Evolutionary conservation across 2,888 invertebrate genomes (phyloP).

Genomic region (Sphaerophoria rueppellii): DNA sequence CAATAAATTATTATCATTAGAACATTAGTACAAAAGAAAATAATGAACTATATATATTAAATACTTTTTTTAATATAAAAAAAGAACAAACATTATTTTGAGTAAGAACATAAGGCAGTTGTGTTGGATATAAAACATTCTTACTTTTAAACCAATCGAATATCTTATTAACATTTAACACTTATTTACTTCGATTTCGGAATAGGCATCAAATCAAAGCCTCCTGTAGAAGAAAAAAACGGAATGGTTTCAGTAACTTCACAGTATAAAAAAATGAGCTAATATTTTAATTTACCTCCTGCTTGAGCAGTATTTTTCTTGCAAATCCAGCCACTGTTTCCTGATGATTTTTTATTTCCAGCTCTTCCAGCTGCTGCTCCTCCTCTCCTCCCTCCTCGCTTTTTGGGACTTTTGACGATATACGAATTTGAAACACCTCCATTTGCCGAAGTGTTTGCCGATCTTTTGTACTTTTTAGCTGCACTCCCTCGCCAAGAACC

Average conservation of each 20-base stretch:
- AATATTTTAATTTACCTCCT: slow-evolving; percentile 7
- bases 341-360: slow-evolving; percentile 25
- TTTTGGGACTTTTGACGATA: slow-evolving; percentile 58
- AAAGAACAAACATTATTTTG: no score
- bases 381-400: slow-evolving; percentile 50
- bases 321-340: slow-evolving; percentile 75
- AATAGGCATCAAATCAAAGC: slow-evolving; percentile 80
- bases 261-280: not conserved
- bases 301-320: slow-evolving; percentile 75
- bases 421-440: slow-evolving; percentile 67
- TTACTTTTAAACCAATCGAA: not conserved
- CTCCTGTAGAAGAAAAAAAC: slow-evolving; percentile 68
- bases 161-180: slow-evolving; percentile 1
- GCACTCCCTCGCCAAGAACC: slow-evolving; percentile 76
- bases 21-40: not conserved
- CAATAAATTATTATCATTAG: no score
- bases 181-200: slow-evolving; percentile 77
- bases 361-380: slow-evolving; percentile 31
- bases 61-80: no score
- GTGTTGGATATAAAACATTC: not conserved
- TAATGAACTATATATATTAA: not conserved
- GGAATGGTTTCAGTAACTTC: not conserved
- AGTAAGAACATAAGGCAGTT: not conserved
- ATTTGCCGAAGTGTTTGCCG: slow-evolving; percentile 64
- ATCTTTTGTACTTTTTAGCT: slow-evolving; percentile 75